phyloP scores from a whole-genome alignment of 2,797 vertebrate genomes.

The Phaenicophaeus curvirostris region DNA sequence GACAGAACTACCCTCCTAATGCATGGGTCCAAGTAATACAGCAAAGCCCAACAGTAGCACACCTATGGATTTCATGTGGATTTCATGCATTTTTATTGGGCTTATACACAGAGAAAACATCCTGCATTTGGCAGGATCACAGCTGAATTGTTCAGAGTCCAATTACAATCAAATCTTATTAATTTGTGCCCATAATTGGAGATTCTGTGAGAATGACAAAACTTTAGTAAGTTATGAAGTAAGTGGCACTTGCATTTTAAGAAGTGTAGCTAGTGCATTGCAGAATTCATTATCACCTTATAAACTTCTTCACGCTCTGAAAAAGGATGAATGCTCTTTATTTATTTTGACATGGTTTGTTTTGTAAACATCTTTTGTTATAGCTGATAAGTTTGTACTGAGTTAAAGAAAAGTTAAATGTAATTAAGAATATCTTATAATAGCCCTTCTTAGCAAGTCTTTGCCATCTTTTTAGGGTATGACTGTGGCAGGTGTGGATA shows the following conservation, averaged over 20 bases:
- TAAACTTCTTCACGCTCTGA: conserved; percentile 24
- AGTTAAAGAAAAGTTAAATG: conserved; percentile 10
- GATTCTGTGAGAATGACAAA: not conserved
- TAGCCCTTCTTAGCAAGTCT: conserved; percentile 17
- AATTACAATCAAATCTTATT: conserved; percentile 11
- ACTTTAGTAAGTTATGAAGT: not conserved
- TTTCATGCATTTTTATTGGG: not conserved
- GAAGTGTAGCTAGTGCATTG: conserved; percentile 41
- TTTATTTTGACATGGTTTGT: conserved; percentile 56
- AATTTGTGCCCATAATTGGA: conserved; percentile 14
- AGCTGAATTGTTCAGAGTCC: not conserved
- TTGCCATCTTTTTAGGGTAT: not conserved
- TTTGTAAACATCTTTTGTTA: conserved; percentile 60
- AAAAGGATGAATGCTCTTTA: conserved; percentile 52
- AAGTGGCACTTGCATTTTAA: not conserved
- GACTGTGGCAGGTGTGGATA: not conserved
- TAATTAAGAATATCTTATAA: conserved; percentile 35
- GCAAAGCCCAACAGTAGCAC: not conserved
- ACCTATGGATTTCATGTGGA: conserved; percentile 3
- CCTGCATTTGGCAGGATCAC: not conserved
- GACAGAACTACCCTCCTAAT: not conserved
- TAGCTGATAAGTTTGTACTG: conserved; percentile 43
- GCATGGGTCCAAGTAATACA: not conserved
- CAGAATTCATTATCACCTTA: conserved; percentile 40
- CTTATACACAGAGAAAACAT: not conserved